These are phyloP conservation scores for Pitangus sulphuratus DNA, from an alignment of 2,797 vertebrate genomes.

Conservation along the genomic window DNA sequence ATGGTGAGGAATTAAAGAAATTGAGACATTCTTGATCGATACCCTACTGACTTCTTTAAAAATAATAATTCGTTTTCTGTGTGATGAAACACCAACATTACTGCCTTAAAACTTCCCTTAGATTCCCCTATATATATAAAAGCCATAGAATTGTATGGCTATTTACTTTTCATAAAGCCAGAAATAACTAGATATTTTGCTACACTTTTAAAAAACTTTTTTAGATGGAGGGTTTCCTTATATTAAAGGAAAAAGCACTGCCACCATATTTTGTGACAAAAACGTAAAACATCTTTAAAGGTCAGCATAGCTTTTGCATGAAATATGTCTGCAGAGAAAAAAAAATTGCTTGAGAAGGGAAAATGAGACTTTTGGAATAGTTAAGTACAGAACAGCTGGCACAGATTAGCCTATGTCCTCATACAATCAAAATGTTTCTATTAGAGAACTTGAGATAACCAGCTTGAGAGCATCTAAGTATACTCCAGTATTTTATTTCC, in stretches of 20 bases:
- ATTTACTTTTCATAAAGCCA: neutral
- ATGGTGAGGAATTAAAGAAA: neutral
- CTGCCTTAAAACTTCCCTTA: neutral
- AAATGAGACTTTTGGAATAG: slow-evolving; percentile 30
- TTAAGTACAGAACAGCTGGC: slow-evolving; percentile 56
- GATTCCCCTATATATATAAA: neutral
- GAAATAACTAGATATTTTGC: neutral
- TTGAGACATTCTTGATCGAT: neutral
- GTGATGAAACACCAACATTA: neutral
- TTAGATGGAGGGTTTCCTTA: neutral
- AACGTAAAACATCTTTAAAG: slow-evolving; percentile 26
- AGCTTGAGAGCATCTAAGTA: slow-evolving; percentile 30
- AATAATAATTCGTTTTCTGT: neutral
- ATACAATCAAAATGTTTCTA: slow-evolving; percentile 70
- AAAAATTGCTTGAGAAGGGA: neutral
- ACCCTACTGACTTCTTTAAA: neutral
- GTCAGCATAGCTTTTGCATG: slow-evolving; percentile 49
- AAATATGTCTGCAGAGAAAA: slow-evolving; percentile 51
- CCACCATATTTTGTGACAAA: slow-evolving; percentile 24
- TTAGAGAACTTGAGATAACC: slow-evolving; percentile 59
- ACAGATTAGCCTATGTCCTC: slow-evolving; percentile 64
- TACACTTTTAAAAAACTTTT: neutral
- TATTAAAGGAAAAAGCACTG: neutral
- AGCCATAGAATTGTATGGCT: neutral
- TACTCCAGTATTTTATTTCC: neutral